Conservation (phyloP, 2,797 vertebrate genomes). For the Arrhamphus sclerolepis region DNA sequence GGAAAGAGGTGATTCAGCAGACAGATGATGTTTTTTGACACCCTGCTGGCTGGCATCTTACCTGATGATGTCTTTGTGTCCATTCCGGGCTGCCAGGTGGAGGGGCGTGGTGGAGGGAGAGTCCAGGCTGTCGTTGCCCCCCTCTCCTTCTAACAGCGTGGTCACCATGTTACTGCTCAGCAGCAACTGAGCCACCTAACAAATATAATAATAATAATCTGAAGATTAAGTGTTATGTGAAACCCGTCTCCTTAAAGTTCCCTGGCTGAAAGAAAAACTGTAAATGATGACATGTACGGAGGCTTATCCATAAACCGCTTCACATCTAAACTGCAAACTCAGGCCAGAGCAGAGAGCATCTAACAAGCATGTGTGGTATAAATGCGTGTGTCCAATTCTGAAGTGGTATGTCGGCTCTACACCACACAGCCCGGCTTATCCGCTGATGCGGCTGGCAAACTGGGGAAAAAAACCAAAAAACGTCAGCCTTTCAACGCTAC, state of each 20-base stretch:
- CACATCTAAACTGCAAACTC: conserved; percentile 37
- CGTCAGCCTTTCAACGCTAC: conserved; percentile 32
- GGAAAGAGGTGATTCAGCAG: too few species aligned
- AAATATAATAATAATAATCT: conserved; percentile 3
- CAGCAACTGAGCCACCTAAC: conserved; percentile 89
- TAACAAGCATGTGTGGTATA: conserved; percentile 29
- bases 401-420: conserved; percentile 40
- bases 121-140: conserved; percentile 80
- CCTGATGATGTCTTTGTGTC: conserved; percentile 93
- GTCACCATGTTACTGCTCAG: conserved; percentile 92
- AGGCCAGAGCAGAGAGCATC: conserved; percentile 36
- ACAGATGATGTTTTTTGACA: not conserved
- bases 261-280: too few species aligned
- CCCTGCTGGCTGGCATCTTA: conserved; percentile 39
- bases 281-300: not conserved
- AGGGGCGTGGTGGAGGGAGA: conserved; percentile 88
- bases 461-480: too few species aligned
- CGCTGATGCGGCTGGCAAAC: conserved; percentile 39
- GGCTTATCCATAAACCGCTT: conserved; percentile 38
- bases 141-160: conserved; percentile 86
- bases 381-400: conserved; percentile 28
- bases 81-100: conserved; percentile 91
- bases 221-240: conserved; percentile 1
- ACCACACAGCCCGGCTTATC: conserved; percentile 46
- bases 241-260: too few species aligned